Evolutionary conservation across 2,113 vertebrate genomes (phyloP), one percentile per base, ranked within the genome.

Genomic region (Corapipo altera): DNA sequence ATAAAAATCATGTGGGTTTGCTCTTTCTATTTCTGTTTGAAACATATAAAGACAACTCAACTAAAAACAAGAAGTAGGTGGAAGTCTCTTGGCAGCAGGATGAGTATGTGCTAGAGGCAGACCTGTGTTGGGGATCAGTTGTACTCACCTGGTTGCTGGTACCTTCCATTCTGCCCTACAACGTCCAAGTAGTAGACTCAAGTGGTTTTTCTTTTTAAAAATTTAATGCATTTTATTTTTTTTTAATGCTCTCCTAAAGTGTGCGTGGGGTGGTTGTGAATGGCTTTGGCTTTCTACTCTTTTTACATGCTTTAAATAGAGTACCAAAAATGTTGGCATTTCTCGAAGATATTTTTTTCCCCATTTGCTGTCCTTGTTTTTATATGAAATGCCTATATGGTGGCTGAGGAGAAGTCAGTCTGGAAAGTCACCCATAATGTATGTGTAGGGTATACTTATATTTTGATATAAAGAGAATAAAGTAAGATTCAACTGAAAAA

Each of bases 111-210:
- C 5, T 41, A 35, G n/a, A 33, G 32, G 26, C 12, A 95, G 44
- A 61, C 2, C 2, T 1, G 0, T 28, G 8, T 15, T 27, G 21
- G 10, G 15, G 21, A 26, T 3, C 0, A 3, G 24, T 28, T 39
- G 4, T 39, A 8, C 11, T 84, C 12, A 54, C 30, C 26, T 2
- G 1, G 19, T 23, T 2, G 0, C 11, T 51, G 11, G 3, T 12
- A 15, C 3, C 15, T 35, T 32, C 17, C 15, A 8, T 58, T 70
- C 49, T 61, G 4, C 4, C 20, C 8, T 58, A 30, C 17, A 46
- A 11, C 12, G 76, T 32, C 24, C 37, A 48, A 73, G 11, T 5
- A 24, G 26, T 21, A 55, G 43, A 71, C 2, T 48, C 5, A 37
- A 1, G 1, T 27, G 6, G 0, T 12, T 58, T 49, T 80, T 48